phyloP scores from a whole-genome alignment of 2,888 invertebrate species.

The Hirtodrosophila alboralis region DNA sequence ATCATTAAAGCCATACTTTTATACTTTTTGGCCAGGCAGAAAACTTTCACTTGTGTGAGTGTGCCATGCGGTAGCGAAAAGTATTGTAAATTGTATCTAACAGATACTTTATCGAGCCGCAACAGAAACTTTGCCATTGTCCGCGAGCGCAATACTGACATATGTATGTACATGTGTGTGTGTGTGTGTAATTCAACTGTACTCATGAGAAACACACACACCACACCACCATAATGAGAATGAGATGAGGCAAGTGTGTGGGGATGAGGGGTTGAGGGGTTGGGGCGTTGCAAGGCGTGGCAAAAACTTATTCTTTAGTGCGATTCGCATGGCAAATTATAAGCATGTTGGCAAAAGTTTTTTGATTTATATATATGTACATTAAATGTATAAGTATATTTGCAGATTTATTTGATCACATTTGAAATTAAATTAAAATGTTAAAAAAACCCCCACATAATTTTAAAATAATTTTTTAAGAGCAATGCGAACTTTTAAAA shows the following conservation, averaged over 20 bases:
- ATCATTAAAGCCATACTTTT: slow-evolving; percentile 77
- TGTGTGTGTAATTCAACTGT: no score
- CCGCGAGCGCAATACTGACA: slow-evolving; percentile 66
- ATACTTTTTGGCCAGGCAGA: slow-evolving; percentile 63
- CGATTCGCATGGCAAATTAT: slow-evolving; percentile 49
- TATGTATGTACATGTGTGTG: slow-evolving; percentile 18
- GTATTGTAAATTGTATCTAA: slow-evolving; percentile 76
- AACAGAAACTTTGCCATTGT: slow-evolving; percentile 75
- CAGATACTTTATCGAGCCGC: slow-evolving; percentile 77
- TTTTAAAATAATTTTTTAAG: no score
- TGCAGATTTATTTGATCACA: background rate
- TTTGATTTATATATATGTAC: background rate
- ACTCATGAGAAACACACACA: slow-evolving; percentile 54
- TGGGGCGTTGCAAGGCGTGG: slow-evolving; percentile 10
- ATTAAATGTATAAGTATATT: background rate
- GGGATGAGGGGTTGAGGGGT: background rate
- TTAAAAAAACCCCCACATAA: background rate
- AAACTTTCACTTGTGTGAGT: slow-evolving; percentile 65
- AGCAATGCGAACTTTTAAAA: no score
- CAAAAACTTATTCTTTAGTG: slow-evolving; percentile 45
- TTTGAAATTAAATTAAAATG: background rate
- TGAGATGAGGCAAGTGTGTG: slow-evolving; percentile 25
- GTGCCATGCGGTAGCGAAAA: slow-evolving; percentile 47
- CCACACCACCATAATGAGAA: slow-evolving; percentile 58
- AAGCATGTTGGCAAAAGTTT: slow-evolving; percentile 34